Conservation (phyloP, 1,140 invertebrate genomes). For the Nautilus pompilius region DNA sequence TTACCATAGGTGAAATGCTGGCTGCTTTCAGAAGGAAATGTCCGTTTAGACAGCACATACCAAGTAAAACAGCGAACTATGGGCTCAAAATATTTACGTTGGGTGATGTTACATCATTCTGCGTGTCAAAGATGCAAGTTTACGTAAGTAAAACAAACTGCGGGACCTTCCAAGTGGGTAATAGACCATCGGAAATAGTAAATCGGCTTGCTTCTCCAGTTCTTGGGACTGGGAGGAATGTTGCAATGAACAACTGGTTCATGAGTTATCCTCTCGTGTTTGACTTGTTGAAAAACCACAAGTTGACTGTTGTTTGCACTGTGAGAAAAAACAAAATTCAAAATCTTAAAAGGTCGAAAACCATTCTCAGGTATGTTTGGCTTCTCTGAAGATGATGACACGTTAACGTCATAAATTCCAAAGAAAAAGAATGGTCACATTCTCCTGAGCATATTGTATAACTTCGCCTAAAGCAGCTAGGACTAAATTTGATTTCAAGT, state of each 20-base stretch:
- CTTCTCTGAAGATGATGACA: not conserved
- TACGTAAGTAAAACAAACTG: not conserved
- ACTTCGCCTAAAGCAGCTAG: too few relatives aligned
- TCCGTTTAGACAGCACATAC: not conserved
- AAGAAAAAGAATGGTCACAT: too few relatives aligned
- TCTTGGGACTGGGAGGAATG: not conserved
- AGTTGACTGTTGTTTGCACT: not conserved
- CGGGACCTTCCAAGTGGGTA: not conserved
- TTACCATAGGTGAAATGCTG: not conserved
- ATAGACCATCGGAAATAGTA: not conserved
- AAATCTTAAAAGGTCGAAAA: not conserved
- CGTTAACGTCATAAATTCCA: too few relatives aligned
- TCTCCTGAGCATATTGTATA: too few relatives aligned
- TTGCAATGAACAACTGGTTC: not conserved
- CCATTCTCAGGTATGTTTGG: not conserved
- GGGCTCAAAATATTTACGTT: not conserved
- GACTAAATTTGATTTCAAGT: too few relatives aligned
- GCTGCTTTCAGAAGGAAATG: not conserved
- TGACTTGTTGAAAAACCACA: not conserved
- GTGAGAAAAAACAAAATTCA: not conserved
- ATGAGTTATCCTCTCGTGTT: not conserved
- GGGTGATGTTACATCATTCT: not conserved
- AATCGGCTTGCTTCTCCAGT: not conserved
- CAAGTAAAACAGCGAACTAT: not conserved
- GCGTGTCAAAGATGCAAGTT: not conserved